phyloP scores from a whole-genome alignment of 2,888 invertebrate species.

The Urechis unicinctus region DNA sequence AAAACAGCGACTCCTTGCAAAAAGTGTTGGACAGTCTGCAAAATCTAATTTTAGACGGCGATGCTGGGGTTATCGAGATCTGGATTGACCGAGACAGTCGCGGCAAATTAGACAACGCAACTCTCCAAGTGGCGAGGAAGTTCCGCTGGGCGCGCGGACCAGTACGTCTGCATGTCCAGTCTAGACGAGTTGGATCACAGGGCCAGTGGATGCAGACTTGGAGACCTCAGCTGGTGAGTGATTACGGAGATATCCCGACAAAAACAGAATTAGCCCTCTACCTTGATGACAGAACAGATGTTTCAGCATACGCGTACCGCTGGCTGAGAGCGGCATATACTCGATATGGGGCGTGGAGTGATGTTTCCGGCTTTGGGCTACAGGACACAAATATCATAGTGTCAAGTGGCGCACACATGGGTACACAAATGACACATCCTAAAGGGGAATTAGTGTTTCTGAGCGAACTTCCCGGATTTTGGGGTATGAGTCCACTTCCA shows the following conservation, averaged over 20 bases:
- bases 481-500: constrained; percentile 9
- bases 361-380: constrained; percentile 24
- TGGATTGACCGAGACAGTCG: constrained; percentile 20
- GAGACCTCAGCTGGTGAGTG: constrained; percentile 19
- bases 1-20: constrained; percentile 15
- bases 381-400: constrained; percentile 12
- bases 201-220: constrained; percentile 31
- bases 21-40: constrained; percentile 17
- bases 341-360: constrained; percentile 21
- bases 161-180: constrained; percentile 16
- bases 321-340: constrained; percentile 29
- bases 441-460: background rate
- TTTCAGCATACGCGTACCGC: constrained; percentile 29
- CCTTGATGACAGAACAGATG: constrained; percentile 33
- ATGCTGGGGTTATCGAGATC: constrained; percentile 19
- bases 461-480: constrained; percentile 6
- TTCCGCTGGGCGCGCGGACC: constrained; percentile 22
- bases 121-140: constrained; percentile 10
- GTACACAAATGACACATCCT: background rate
- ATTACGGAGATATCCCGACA: too few species aligned
- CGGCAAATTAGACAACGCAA: constrained; percentile 14
- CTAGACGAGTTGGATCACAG: constrained; percentile 19
- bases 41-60: constrained; percentile 16
- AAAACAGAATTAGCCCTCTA: constrained; percentile 28
- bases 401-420: background rate